Percentiles rank a stretch among this genome's conserved stretches.
phyloP scores from a whole-genome alignment of 2,888 invertebrate genomes.

The Eutolmus rufibarbis region DNA sequence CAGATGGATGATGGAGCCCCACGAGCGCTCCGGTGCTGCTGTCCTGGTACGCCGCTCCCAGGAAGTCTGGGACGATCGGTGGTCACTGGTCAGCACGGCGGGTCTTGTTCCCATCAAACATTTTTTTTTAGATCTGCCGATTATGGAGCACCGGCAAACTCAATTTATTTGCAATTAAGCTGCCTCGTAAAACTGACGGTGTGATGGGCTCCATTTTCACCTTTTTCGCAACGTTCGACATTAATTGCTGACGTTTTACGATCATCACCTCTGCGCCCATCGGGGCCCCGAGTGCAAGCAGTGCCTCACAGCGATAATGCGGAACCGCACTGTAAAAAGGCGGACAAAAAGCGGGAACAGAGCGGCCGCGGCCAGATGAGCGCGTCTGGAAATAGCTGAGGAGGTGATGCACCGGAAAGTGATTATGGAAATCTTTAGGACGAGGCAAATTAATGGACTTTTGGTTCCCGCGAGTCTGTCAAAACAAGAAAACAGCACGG shows the following conservation, averaged over 20 bases:
- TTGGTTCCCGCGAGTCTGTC: constrained; percentile 12
- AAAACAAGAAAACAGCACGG: constrained; percentile 13
- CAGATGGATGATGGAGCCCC: background rate
- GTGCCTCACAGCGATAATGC: constrained; percentile 6
- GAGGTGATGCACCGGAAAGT: constrained; percentile 24
- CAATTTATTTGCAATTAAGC: constrained; percentile 63
- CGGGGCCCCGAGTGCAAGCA: background rate
- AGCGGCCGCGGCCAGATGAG: background rate
- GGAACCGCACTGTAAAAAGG: constrained; percentile 15
- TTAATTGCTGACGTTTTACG: constrained; percentile 41
- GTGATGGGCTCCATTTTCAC: constrained; percentile 37
- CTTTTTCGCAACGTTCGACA: constrained; percentile 41
- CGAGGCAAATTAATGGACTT: constrained; percentile 30
- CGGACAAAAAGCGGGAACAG: background rate
- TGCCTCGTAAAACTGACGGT: constrained; percentile 47
- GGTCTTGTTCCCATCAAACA: constrained; percentile 7
- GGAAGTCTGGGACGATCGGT: background rate
- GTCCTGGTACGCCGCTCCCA: background rate
- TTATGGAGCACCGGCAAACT: constrained; percentile 52
- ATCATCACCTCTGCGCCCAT: constrained; percentile 27
- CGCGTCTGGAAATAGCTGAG: background rate
- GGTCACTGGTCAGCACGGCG: background rate
- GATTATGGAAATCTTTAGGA: constrained; percentile 32
- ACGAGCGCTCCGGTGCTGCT: background rate
- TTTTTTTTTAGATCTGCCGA: background rate